Base-by-base conservation (phyloP, 2,888 invertebrate species). In the Xestia rhomboidea region DNA sequence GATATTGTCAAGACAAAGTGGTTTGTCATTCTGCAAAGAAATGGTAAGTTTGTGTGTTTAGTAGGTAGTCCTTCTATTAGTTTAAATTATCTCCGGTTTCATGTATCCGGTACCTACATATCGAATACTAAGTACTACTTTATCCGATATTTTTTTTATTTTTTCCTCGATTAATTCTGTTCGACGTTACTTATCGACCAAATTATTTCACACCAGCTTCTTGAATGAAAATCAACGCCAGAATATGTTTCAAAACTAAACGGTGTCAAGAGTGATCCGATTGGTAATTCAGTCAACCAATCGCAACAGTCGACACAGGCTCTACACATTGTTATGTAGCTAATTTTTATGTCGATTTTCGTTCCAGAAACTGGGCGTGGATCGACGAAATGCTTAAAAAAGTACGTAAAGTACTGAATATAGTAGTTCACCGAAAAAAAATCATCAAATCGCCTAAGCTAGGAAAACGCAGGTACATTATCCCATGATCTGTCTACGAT, bases 21-120 rank as follows among this genome's bases (percentile, higher is more conserved):
- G 4, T 34, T 54, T 7, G 57, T 60, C 18, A 60, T 18, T 15
- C 60, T 81, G 81, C 49, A 15, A 76, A 79, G 68, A 62, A 46
- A 75, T n/a, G 24, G 82, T 79, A 68, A 82, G 82, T 82, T 64
- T n/a, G 7, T 46, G 18, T 62, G 21, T 27, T 66, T n/a, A n/a
- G n/a, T n/a, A n/a, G n/a, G n/a, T n/a, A n/a, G n/a, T 15, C 18
- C n/a, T 57, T 49, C 11, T 13, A 27, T 41, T 49, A 44, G 21
- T n/a, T 62, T 0, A 41, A 46, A 38, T 30, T 30, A 60, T 60
- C 18, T 30, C 60, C 30, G 10, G 21, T 60, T 30, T 60, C 21
- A 2, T 13, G 13, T n/a, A n/a, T 38, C 38, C 38, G 54, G 54
- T 49, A 41, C 15, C 44, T 15, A 44, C 15, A 0, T 44, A 41